Conservation (phyloP, 2,888 invertebrate genomes). For the Pseudococcus longispinus region DNA sequence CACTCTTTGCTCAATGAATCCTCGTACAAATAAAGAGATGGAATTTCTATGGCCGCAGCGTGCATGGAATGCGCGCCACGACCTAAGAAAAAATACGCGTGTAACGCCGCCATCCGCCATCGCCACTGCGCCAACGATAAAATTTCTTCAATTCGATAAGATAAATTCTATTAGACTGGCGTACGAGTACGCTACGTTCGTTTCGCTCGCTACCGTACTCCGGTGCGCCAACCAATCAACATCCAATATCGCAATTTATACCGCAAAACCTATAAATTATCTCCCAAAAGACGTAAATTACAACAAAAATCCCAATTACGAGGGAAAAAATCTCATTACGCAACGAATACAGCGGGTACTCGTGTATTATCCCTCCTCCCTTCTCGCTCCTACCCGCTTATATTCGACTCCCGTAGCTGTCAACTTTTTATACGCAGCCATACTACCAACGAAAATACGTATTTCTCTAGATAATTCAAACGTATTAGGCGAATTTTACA, state of each 20-base stretch:
- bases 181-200: not conserved
- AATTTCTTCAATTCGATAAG: not conserved
- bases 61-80: not conserved
- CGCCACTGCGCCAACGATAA: not conserved
- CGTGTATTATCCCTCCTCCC: not conserved
- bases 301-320: not conserved
- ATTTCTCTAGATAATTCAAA: not conserved
- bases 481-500: not conserved
- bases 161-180: not conserved
- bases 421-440: not conserved
- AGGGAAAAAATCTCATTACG: not conserved
- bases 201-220: not conserved
- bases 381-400: not conserved
- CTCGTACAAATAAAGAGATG: not conserved
- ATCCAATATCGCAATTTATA: not conserved
- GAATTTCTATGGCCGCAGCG: not conserved
- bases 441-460: not conserved
- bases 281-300: not conserved
- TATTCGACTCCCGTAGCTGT: not conserved
- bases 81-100: not conserved
- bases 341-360: not conserved
- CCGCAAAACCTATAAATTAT: not conserved
- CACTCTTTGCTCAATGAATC: conserved; percentile 14
- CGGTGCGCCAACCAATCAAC: not conserved
- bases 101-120: not conserved